Evolutionary conservation across 2,888 invertebrate species (phyloP), one percentile per base, ranked within the genome.

Genomic region (Ischnura elegans): DNA sequence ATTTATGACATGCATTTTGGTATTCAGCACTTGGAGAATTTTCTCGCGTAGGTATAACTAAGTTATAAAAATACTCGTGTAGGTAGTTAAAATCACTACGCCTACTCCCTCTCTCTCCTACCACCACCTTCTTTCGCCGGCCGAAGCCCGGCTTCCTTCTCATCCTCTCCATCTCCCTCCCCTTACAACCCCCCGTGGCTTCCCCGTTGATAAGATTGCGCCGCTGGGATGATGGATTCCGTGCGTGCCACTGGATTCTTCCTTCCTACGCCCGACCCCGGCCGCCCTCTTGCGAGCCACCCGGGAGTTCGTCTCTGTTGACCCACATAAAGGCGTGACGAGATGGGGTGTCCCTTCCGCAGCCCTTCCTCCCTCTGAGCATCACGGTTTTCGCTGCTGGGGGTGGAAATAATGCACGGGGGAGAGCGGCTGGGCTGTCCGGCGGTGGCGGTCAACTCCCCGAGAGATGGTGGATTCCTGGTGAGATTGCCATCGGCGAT

Each of bases 241-340:
- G 46, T 86, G 86, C 86, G 46, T 86, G 86, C 43, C 36, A 13
- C 13, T 29, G 76, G 29, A 36, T 76, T 36, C 36, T 10, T 76
- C 76, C 36, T 76, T 36, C n/a, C 36, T 10, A 21, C 5, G 13
- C 85, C 21, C n/a, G 42, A 42, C 0, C 29, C 42, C 85, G 21
- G 0, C 85, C 2, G 42, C 21, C 21, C 10, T 0, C 16, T 36
- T 25, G 42, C 25, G 8, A 21, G 19, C 25, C 46, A 4, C n/a
- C 46, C 36, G 86, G 86, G 46, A 86, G 86, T n/a, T 86, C 45
- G 86, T 86, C 46, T 86, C 42, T 86, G 86, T 45, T 86, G 86
- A 86, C 86, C 43, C 86, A 43, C 46, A 86, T 86, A 86, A 29
- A 21, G 13, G 2, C 86, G 25, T 36, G 29, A 36, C 29, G 10